Conservation (phyloP, 2,888 invertebrate species). For the Thereva unica region DNA sequence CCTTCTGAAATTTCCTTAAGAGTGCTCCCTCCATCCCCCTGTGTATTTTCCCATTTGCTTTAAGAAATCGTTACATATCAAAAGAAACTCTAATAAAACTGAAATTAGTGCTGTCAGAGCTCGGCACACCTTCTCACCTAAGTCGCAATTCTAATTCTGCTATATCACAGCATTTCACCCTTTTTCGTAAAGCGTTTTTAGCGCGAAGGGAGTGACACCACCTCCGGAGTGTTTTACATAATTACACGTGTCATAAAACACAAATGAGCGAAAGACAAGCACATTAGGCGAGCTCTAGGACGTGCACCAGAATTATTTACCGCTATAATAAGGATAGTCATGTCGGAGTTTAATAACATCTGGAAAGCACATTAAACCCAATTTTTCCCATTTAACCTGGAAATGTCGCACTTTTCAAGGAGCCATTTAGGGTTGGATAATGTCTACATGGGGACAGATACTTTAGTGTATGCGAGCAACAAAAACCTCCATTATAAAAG, state of each 20-base stretch:
- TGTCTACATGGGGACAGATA: not conserved
- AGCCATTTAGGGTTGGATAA: constrained; percentile 14
- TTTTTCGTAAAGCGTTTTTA: too few relatives aligned
- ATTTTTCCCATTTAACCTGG: constrained; percentile 32
- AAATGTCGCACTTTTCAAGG: constrained; percentile 29
- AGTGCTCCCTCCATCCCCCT: too few relatives aligned
- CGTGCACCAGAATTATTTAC: constrained; percentile 32
- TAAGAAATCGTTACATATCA: too few relatives aligned
- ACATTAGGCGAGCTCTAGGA: constrained; percentile 21
- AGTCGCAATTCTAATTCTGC: too few relatives aligned
- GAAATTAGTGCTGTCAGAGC: too few relatives aligned
- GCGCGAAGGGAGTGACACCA: not conserved
- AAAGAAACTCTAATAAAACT: too few relatives aligned
- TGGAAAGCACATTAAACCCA: constrained; percentile 32
- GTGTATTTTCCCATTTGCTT: too few relatives aligned
- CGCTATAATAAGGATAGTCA: constrained; percentile 31
- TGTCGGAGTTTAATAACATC: constrained; percentile 20
- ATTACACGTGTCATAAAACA: constrained; percentile 28
- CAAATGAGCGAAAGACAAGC: constrained; percentile 27
- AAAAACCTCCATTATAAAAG: not conserved
- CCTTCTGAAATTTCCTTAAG: too few relatives aligned
- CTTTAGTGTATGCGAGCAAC: not conserved
- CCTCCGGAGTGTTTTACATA: constrained; percentile 24
- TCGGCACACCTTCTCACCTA: too few relatives aligned
- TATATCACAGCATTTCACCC: too few relatives aligned